Base-by-base conservation (phyloP, 2,113 vertebrate species). In the Ptychochromis oligacanthus region DNA sequence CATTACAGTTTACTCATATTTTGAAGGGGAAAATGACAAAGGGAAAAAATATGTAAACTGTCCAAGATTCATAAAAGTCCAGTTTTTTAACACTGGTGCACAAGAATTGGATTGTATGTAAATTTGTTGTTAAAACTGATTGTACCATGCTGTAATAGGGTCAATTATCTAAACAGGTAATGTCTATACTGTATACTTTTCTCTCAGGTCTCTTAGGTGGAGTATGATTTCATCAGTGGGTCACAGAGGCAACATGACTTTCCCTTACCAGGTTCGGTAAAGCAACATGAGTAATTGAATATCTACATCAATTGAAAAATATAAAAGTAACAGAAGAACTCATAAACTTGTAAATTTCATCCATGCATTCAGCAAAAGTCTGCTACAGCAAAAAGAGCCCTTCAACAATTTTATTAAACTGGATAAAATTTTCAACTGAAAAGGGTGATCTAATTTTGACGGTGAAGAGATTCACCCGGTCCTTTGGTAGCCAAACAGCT, bases 191-290 rank as follows among this genome's bases (percentile, higher is more conserved):
- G 15, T 49, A 24, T 70, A 38, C n/a, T 38, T 26, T 40, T 59
- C 7, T 54, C n/a, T 75, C 61, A 81, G 76, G n/a, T 70, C 13
- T 43, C 2, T 1, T 38, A 20, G 7, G 36, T 75, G 58, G 61
- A 91, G 26, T 0, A 95, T 95, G 95, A 95, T 84, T 80, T 93
- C 90, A 7, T 77, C 87, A 13, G 13, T 55, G 26, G 54, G 34
- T 79, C n/a, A 79, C 6, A 87, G 26, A 77, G 85, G 46, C 40
- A 94, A 94, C 77, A 24, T 58, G 55, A 92, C 90, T 1, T 2
- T 75, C 34, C 57, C 80, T 62, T 2, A 6, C 52, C 92, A 93
- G 93, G 92, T 93, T n/a, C 65, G 75, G 2, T 81, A 17, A 80
- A 80, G 10, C 57, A 55, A 5, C 67, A 0, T 22, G 24, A 8